These are phyloP conservation scores for Oreocharis arfaki DNA, from an alignment of 2,113 vertebrate species.

Conservation along the genomic window DNA sequence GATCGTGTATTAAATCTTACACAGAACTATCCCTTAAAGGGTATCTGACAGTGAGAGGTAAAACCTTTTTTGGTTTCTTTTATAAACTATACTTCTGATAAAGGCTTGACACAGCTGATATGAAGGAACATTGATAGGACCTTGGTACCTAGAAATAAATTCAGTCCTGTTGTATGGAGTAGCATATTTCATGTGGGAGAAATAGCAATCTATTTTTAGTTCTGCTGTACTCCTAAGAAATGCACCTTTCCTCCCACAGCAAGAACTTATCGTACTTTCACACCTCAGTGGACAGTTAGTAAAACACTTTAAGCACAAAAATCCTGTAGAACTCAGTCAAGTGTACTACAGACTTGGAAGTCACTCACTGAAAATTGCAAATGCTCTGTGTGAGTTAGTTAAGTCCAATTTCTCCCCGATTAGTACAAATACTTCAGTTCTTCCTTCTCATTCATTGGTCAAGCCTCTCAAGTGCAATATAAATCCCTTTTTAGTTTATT, in stretches of 20 bases:
- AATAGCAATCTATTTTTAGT: constrained; percentile 19
- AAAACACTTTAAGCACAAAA: constrained; percentile 44
- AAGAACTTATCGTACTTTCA: constrained; percentile 11
- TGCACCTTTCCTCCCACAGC: not conserved
- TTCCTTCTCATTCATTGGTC: not conserved
- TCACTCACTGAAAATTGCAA: not conserved
- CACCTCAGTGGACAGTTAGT: not conserved
- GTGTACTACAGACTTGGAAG: not conserved
- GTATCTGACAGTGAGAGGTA: not conserved
- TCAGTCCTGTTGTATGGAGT: not conserved
- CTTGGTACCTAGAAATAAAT: not conserved
- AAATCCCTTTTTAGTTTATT: not conserved
- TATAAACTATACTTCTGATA: not conserved
- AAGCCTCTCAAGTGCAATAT: not conserved
- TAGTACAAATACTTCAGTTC: not conserved
- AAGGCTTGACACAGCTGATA: not conserved
- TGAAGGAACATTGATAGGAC: not conserved
- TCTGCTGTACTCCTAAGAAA: not conserved
- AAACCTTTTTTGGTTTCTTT: not conserved
- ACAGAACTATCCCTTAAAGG: not conserved
- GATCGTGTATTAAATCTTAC: not conserved
- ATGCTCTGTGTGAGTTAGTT: not conserved
- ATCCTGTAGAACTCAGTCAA: not conserved
- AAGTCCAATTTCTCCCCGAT: not conserved
- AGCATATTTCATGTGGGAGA: not conserved